These are phyloP conservation scores for Lymantria monacha DNA, from an alignment of 2,888 invertebrate genomes.

Conservation along the genomic window DNA sequence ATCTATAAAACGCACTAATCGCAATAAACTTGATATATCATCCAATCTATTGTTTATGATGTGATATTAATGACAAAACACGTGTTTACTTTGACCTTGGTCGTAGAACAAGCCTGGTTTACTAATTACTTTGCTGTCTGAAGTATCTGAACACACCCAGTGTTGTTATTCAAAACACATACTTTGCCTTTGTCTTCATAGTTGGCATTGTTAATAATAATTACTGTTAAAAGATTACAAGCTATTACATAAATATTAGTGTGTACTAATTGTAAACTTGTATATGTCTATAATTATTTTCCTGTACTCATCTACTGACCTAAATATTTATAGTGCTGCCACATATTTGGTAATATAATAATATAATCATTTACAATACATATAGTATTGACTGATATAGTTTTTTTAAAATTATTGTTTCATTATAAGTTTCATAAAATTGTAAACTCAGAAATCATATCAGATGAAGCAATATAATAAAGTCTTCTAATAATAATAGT, in stretches of 20 bases:
- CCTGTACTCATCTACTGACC: neutral
- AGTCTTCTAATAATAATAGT: too few relatives aligned
- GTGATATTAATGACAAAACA: conserved; percentile 39
- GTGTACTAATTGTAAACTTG: neutral
- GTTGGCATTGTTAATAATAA: conserved; percentile 14
- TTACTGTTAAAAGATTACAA: conserved; percentile 4
- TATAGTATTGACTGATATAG: too few relatives aligned
- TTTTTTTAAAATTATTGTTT: too few relatives aligned
- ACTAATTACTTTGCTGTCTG: conserved; percentile 29
- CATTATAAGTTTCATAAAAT: too few relatives aligned
- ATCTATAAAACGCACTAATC: neutral
- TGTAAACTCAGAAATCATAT: too few relatives aligned
- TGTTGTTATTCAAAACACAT: conserved; percentile 33
- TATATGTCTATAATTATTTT: neutral
- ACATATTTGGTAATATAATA: too few relatives aligned
- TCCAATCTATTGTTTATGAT: conserved; percentile 17
- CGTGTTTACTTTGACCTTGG: conserved; percentile 50
- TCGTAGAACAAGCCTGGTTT: conserved; percentile 35
- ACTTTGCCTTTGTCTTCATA: conserved; percentile 35
- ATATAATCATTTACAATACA: too few relatives aligned
- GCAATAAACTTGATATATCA: conserved; percentile 2
- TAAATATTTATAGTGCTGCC: neutral
- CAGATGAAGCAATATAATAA: too few relatives aligned
- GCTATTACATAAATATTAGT: conserved; percentile 3
- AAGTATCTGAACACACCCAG: conserved; percentile 42